Percentiles rank a stretch among this genome's conserved stretches.
Evolutionary conservation across 2,797 vertebrate species (phyloP).

Genomic region (Enteromius fasciolatus): DNA sequence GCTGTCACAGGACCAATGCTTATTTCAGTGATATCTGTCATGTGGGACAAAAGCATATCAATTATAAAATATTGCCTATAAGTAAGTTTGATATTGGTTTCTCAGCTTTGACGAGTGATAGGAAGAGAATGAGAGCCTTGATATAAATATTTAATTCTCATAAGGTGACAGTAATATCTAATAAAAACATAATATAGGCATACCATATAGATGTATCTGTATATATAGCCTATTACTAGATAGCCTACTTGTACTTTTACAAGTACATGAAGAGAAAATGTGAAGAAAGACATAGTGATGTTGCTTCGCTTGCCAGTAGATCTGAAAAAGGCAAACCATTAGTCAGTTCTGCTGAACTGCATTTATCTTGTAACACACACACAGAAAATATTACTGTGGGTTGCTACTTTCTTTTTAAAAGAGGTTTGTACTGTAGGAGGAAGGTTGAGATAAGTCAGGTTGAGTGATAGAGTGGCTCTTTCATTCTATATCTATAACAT

Average conservation of each 20-base stretch:
- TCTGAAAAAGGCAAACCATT: background rate
- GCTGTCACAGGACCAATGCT: background rate
- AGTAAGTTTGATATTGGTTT: background rate
- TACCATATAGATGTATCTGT: background rate
- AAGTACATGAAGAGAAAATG: background rate
- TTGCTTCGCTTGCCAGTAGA: background rate
- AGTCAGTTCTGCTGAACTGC: background rate
- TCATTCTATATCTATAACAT: too few species aligned
- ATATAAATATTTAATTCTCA: background rate
- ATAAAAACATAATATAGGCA: background rate
- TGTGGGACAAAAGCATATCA: background rate
- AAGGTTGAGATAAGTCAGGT: slow-evolving; percentile 6
- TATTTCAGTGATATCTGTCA: background rate
- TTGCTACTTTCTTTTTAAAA: slow-evolving; percentile 10
- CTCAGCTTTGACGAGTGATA: background rate
- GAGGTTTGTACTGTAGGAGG: background rate
- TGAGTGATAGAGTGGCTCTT: slow-evolving; percentile 23
- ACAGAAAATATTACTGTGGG: slow-evolving; percentile 3
- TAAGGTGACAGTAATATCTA: background rate
- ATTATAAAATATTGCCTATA: background rate
- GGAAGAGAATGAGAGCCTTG: background rate
- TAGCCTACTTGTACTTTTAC: background rate
- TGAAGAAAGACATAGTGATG: background rate
- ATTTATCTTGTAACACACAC: slow-evolving; percentile 27
- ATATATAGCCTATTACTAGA: background rate